A percentile compares a stretch with the other conserved stretches of the same genome.
Conservation (phyloP, 2,797 vertebrate species). For the Spinibarbus caldwelli region DNA sequence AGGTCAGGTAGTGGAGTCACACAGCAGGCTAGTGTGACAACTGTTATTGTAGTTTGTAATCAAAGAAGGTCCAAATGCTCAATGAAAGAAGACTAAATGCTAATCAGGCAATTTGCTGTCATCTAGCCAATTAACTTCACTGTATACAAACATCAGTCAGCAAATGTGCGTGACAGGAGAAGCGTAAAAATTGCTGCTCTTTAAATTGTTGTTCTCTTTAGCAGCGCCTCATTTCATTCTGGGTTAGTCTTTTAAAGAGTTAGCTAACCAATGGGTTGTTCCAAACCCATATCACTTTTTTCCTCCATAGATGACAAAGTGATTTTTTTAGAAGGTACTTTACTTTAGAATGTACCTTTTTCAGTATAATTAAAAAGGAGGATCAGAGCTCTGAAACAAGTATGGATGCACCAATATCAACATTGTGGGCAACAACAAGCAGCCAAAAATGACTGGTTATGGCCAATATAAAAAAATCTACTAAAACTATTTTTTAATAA, state of each 20-base stretch:
- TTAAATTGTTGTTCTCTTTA: constrained; percentile 34
- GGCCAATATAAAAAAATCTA: not conserved
- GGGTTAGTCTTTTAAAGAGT: constrained; percentile 16
- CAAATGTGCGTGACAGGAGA: constrained; percentile 34
- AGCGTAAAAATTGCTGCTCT: constrained; percentile 18
- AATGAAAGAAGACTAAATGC: constrained; percentile 42
- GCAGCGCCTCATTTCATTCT: constrained; percentile 30
- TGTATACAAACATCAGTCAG: constrained; percentile 43
- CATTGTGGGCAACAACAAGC: no score
- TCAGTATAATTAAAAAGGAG: not conserved
- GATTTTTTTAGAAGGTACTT: not conserved
- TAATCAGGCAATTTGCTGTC: constrained; percentile 47
- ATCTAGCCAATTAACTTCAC: constrained; percentile 61
- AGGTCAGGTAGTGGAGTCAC: constrained; percentile 24
- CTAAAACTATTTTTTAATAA: no score
- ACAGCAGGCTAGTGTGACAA: constrained; percentile 26
- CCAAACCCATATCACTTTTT: not conserved
- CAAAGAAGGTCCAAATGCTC: constrained; percentile 40
- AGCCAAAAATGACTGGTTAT: not conserved
- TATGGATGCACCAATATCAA: not conserved
- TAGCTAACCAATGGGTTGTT: not conserved
- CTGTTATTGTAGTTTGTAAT: constrained; percentile 38
- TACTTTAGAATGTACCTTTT: not conserved
- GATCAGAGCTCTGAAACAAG: not conserved
- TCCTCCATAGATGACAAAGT: not conserved